Base-by-base conservation (phyloP, 2,113 vertebrate genomes). In the Pseudopipra pipra region DNA sequence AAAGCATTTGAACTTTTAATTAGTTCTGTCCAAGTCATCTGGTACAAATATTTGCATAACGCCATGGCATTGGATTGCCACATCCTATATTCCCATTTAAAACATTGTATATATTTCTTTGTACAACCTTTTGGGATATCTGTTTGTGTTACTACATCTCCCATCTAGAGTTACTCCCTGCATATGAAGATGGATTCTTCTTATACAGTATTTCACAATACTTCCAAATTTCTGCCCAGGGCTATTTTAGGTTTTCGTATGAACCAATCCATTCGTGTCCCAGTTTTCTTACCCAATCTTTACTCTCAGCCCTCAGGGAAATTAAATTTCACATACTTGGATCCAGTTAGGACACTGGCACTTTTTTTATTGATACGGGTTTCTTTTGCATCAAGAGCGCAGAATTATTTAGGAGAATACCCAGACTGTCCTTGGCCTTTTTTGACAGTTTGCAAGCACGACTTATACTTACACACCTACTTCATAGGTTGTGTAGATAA, bases 281-380 rank as follows among this genome's bases (percentile, higher is more conserved):
- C 92, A 88, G 93, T 96, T 97, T 93, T 93, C 95, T 97, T 97
- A 74, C 96, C 90, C 95, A 97, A 96, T 95, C 93, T 93, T 95
- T 47, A 74, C 63, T 88, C 85, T 95, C 85, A 96, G 55, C 93
- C 96, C 89, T 96, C 71, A 88, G 93, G 91, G 92, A 96, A 95
- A 96, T 95, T 90, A 96, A 94, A 96, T 95, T 96, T 97, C 92
- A 88, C 95, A 97, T 93, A 90, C 90, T 95, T 96, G 74, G 78
- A 93, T 95, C 70, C 85, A 96, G 78, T 83, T 91, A 96, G 87
- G 90, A 94, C 75, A 86, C 55, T 68, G 49, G 30, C 11, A 1
- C 24, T 79, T 91, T 84, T 73, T 77, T 28, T 52, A 31, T 76
- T 41, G 21, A 31, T 76, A 70, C 41, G 54, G 51, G 10, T 74